Base-by-base conservation (phyloP, 2,113 vertebrate species). In the Miniopterus natalensis region DNA sequence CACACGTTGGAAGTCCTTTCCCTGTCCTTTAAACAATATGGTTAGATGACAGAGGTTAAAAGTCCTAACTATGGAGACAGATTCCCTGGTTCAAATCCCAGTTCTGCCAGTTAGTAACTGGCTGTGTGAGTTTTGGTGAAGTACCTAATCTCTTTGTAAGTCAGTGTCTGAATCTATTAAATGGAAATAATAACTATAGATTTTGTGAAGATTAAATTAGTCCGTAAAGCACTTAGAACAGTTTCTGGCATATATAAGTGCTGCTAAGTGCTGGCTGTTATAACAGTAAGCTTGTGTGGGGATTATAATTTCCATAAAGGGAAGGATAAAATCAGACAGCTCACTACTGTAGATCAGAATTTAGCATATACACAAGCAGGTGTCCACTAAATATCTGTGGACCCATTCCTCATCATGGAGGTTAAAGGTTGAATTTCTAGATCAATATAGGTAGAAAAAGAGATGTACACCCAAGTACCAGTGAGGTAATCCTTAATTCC, bases 261-360 rank as follows among this genome's bases (percentile, higher is more conserved):
- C 14, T 68, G 63, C 73, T 89, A 61, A 87, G 25, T 61, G 14
- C 53, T 88, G 85, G 6, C 27, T 91, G 8, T 55, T 27, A 51
- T 36, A 78, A 53, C 70, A 63, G 20, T 47, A 77, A 89, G 12
- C 40, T 8, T 75, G 53, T 80, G 57, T 12, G 84, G 6, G 12
- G 11, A 55, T 13, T 92, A 4, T 36, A 95, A 94, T 17, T 83
- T 95, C n/a, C 85, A 15, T 71, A 51, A 90, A 75, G 66, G 55
- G 14, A 81, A 36, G 18, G 25, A 45, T 89, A 81, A 93, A 65
- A 83, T 68, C 3, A 79, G 63, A 95, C 42, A 84, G 18, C 17
- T 86, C 61, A 66, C 18, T 36, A 2, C 5, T 47, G 5, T 45
- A 70, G 57, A 71, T 57, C 29, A 84, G 74, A 36, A 92, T 42